These are phyloP conservation scores for Athalia rosae DNA, from an alignment of 2,888 invertebrate genomes.

Conservation along the genomic window DNA sequence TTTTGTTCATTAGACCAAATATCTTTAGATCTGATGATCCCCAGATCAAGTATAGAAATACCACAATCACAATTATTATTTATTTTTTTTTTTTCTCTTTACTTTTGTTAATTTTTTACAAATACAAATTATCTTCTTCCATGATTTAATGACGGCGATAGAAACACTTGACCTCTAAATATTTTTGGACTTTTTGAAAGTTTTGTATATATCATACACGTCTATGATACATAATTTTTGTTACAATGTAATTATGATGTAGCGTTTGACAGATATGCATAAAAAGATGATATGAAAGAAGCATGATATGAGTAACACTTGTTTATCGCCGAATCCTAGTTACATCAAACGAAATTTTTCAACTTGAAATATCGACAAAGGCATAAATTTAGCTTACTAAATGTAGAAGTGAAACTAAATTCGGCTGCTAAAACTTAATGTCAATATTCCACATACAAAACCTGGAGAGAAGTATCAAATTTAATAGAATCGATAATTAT, in stretches of 20 bases:
- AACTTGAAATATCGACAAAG: constrained; percentile 5
- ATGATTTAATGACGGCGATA: constrained; percentile 15
- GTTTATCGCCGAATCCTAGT: constrained; percentile 56
- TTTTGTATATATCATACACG: constrained; percentile 56
- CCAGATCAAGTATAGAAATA: constrained; percentile 45
- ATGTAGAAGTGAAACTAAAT: constrained; percentile 1
- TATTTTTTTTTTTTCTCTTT: background rate
- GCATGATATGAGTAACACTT: constrained; percentile 63
- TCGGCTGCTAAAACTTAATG: background rate
- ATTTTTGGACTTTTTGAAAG: constrained; percentile 35
- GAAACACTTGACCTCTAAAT: background rate
- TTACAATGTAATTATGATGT: constrained; percentile 56
- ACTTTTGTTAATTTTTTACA: constrained; percentile 20
- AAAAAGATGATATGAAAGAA: constrained; percentile 64
- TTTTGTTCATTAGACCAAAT: constrained; percentile 39
- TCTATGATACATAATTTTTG: constrained; percentile 56
- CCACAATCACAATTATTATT: constrained; percentile 31
- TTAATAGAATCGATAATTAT: background rate
- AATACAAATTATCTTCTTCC: constrained; percentile 23
- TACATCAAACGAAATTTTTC: background rate
- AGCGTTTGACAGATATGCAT: constrained; percentile 53
- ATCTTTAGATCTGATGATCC: constrained; percentile 31
- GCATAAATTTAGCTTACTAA: constrained; percentile 9
- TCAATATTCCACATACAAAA: background rate
- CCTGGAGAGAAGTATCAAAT: background rate